Conservation (phyloP, 2,113 vertebrate genomes). For the Laticauda colubrina region DNA sequence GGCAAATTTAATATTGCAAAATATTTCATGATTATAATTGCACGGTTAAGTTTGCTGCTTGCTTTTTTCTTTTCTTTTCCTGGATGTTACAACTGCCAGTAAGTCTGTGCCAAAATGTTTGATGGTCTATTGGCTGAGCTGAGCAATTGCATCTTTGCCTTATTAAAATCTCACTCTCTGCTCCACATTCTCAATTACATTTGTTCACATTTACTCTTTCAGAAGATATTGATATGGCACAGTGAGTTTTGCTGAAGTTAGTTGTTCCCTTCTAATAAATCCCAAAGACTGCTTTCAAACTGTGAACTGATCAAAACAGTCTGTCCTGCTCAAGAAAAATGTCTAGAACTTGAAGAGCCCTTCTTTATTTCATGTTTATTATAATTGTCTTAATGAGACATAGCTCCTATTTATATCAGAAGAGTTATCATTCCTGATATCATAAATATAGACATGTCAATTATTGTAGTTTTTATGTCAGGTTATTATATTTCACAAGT, state of each 20-base stretch:
- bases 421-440: neutral
- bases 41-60: neutral
- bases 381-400: constrained; percentile 11
- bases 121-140: constrained; percentile 36
- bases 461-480: neutral
- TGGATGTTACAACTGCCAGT: neutral
- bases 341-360: constrained; percentile 9
- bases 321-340: neutral
- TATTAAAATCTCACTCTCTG: constrained; percentile 20
- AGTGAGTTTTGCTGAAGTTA: constrained; percentile 44
- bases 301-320: neutral
- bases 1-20: constrained; percentile 19
- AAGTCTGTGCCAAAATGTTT: neutral
- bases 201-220: constrained; percentile 28
- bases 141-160: constrained; percentile 7
- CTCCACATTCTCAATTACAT: neutral
- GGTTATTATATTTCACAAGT: neutral
- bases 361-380: constrained; percentile 7
- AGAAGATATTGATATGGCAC: constrained; percentile 46
- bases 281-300: constrained; percentile 10
- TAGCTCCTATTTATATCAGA: neutral
- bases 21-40: neutral
- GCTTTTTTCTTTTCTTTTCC: neutral
- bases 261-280: constrained; percentile 47
- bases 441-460: neutral